Evolutionary conservation across 2,888 invertebrate genomes (phyloP).

Genomic region (Quadriops clusia): DNA sequence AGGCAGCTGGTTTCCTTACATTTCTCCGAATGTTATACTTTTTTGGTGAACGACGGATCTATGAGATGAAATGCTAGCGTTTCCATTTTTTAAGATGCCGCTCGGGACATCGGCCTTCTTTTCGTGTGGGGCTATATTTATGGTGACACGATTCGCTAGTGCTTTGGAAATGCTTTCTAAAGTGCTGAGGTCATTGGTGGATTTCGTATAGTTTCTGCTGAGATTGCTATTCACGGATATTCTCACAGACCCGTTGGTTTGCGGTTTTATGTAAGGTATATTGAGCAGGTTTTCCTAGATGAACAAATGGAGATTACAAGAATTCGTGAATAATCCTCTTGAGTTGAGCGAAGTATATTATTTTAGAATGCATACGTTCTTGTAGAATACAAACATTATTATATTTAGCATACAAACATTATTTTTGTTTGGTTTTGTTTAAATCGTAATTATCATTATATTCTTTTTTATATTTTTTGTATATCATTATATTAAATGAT

Average conservation of each 20-base stretch:
- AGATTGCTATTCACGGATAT: constrained; percentile 30
- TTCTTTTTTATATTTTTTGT: no score
- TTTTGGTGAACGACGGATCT: constrained; percentile 33
- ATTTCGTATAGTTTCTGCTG: constrained; percentile 29
- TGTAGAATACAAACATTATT: no score
- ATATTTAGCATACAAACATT: no score
- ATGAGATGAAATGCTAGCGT: constrained; percentile 23
- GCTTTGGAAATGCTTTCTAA: constrained; percentile 20
- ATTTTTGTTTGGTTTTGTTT: no score
- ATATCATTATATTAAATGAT: no score
- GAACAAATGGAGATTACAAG: no score
- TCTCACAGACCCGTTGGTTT: constrained; percentile 33
- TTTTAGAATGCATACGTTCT: neutral
- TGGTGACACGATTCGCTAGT: constrained; percentile 30
- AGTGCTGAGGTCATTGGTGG: constrained; percentile 27
- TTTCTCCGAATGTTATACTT: constrained; percentile 38
- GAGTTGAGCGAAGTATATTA: neutral
- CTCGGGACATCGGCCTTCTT: constrained; percentile 33
- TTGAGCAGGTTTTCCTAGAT: constrained; percentile 32
- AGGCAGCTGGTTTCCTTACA: constrained; percentile 32
- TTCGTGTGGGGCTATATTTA: constrained; percentile 26
- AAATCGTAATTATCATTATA: no score
- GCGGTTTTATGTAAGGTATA: constrained; percentile 28
- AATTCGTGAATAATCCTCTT: no score
- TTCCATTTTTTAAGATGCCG: constrained; percentile 42